Evolutionary conservation across 2,888 invertebrate genomes (phyloP), one percentile per base, ranked within the genome.

Genomic region (Volucella inflata): DNA sequence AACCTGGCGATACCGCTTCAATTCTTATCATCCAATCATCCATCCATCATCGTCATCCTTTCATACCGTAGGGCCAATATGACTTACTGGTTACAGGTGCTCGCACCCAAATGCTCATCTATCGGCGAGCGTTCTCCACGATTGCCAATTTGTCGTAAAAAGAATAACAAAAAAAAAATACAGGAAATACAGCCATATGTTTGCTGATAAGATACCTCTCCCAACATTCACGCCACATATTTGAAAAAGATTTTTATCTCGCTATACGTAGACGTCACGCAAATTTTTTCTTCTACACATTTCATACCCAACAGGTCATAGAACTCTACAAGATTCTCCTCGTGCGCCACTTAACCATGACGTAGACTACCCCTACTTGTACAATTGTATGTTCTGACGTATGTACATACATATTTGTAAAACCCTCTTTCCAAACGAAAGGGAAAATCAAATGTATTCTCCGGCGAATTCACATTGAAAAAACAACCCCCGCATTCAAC

Each of bases 1-100:
- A 17, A n/a, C 17, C 46, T 14, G 48, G 30, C 1, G 30, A 36
- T 46, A 17, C 44, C 42, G 11, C 48, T 55, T 4, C 38, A 53
- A 40, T 68, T 77, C 62, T 77, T 70, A 77, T 77, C 77, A 77
- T 14, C 9, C 30, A 14, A 16, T 10, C 42, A 59, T 50, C 42
- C n/a, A n/a, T n/a, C n/a, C n/a, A n/a, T n/a, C n/a, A n/a, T n/a
- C n/a, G n/a, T n/a, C n/a, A n/a, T n/a, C n/a, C n/a, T n/a, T 30
- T 30, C 30, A 38, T 8, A 30, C 42, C 2, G 0, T 36, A n/a
- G 50, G 42, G 40, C 21, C 59, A 50, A 38, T 60, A 17, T 70
- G 46, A 46, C 46, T 16, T 16, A 16, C 17, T 17, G 1, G 16
- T 12, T 40, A 40, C 30, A 12, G n/a, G 21, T 21, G 8, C 14